phyloP scores from a whole-genome alignment of 2,113 vertebrate genomes.

The Semnornis frantzii region DNA sequence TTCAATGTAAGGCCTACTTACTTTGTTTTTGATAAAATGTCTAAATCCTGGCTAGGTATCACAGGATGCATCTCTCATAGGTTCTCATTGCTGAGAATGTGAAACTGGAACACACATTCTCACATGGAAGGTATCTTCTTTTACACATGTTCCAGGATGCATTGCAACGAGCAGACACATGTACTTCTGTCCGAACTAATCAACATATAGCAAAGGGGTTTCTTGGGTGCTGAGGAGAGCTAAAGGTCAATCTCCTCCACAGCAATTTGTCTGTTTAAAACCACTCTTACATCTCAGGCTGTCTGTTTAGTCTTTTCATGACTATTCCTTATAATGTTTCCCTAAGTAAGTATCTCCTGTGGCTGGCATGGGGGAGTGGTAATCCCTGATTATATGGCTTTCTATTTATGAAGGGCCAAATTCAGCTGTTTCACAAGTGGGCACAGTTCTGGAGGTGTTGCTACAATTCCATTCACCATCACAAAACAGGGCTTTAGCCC shows the following conservation, averaged over 20 bases:
- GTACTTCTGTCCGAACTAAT: neutral
- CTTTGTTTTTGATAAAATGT: neutral
- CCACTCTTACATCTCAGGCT: neutral
- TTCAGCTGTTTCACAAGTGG: neutral
- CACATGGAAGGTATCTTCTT: neutral
- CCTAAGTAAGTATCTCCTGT: neutral
- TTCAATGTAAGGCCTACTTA: neutral
- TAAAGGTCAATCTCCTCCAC: neutral
- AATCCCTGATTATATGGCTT: neutral
- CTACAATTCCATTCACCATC: neutral
- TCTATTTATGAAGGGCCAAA: neutral
- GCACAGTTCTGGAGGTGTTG: neutral
- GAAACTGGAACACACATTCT: neutral
- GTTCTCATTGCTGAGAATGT: neutral
- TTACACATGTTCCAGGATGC: neutral
- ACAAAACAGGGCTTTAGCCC: neutral
- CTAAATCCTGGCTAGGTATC: neutral
- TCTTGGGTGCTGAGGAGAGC: neutral
- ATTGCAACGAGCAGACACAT: neutral
- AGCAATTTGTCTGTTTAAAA: neutral
- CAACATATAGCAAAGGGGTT: neutral
- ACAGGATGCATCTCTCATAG: neutral
- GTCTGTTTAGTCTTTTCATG: neutral
- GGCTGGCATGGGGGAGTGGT: neutral
- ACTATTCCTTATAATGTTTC: neutral